Evolutionary conservation across 2,888 invertebrate species (phyloP).

Genomic region (Sphaerophoria taeniata): DNA sequence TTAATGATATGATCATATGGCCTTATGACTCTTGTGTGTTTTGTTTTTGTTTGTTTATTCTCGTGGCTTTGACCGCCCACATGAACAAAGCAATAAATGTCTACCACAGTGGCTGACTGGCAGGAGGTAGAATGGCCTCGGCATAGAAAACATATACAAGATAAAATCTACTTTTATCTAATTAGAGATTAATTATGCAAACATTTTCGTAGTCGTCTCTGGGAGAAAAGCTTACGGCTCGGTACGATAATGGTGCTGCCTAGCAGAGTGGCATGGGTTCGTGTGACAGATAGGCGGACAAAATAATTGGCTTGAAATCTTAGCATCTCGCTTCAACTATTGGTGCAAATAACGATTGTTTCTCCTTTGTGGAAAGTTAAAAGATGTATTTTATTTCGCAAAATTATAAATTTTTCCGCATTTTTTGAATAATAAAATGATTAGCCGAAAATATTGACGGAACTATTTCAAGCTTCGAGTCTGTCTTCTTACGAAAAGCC

Average conservation of each 20-base stretch:
- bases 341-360: slow-evolving; percentile 50
- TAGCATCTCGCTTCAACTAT: slow-evolving; percentile 6
- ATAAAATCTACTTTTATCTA: slow-evolving; percentile 64
- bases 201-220: slow-evolving; percentile 56
- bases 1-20: slow-evolving; percentile 62
- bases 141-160: slow-evolving; percentile 15
- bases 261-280: neutral
- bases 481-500: too few relatives aligned
- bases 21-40: slow-evolving; percentile 24
- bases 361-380: neutral
- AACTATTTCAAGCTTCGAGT: too few relatives aligned
- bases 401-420: too few relatives aligned
- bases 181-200: slow-evolving; percentile 74
- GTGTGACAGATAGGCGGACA: slow-evolving; percentile 33
- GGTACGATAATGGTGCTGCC: neutral
- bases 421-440: too few relatives aligned
- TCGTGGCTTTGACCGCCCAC: slow-evolving; percentile 57
- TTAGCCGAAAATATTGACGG: too few relatives aligned
- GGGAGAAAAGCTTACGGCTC: slow-evolving; percentile 21
- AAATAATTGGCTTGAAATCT: slow-evolving; percentile 48
- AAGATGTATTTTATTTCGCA: too few relatives aligned
- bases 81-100: slow-evolving; percentile 44
- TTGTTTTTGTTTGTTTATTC: neutral
- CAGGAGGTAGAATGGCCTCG: slow-evolving; percentile 3
- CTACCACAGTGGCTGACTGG: slow-evolving; percentile 9